Evolutionary conservation across 2,113 vertebrate species (phyloP), one percentile per base, ranked within the genome.

Genomic region (Myrmecobius fasciatus): DNA sequence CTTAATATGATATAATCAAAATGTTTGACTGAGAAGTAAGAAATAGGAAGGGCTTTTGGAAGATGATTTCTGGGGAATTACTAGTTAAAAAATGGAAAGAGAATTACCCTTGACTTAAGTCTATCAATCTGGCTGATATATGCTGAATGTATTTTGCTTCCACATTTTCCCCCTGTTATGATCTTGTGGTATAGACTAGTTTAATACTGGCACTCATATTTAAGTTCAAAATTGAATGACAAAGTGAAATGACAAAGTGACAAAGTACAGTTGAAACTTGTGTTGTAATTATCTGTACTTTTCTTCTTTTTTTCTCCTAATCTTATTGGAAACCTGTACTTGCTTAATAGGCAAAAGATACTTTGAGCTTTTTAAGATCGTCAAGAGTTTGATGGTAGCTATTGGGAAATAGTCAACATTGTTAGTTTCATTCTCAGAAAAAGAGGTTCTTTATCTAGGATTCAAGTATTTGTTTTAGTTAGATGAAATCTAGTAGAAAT

Each of bases 91-190:
- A 52, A 90, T 25, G 54, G 56, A 89, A 93, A 92, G 49, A 49
- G 94, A 26, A 0, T 92, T 92, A 92, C 3, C 47, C 3, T n/a
- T 1, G 48, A 51, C 91, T 26, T 28, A 12, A 53, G 11, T 24
- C 0, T 43, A 93, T 47, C 51, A 43, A 12, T 52, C 36, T 95
- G n/a, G 48, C 94, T 92, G 17, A 93, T 75, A 11, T 9, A 47
- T 51, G 14, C 75, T 92, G 31, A 90, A 43, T 46, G 52, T 91
- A 4, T 93, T 96, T 93, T 95, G 12, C 48, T 94, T 60, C 94
- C 83, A 60, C 5, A 90, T 46, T 92, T 10, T 1, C 54, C 47
- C 93, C 10, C 4, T 92, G 48, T 36, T 48, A 49, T 94, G 52
- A 46, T 89, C 49, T 0, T 53, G 14, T 83, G n/a, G 36, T 48